A percentile compares a stretch with the other conserved stretches of the same genome.
These are phyloP conservation scores for Coreius guichenoti DNA, from an alignment of 2,797 vertebrate genomes.

Conservation along the genomic window DNA sequence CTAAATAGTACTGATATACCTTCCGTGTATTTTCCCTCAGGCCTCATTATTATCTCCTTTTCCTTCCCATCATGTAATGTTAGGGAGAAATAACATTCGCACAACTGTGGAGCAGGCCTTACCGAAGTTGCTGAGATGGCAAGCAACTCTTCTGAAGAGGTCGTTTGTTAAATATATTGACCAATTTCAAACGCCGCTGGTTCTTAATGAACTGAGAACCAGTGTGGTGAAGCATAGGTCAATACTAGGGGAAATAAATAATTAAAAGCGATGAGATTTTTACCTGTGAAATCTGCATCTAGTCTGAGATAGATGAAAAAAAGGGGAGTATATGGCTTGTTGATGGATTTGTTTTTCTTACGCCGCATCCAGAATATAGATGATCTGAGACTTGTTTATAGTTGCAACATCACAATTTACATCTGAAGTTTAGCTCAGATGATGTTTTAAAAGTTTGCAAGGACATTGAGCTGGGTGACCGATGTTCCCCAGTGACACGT, in stretches of 20 bases:
- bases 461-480: not conserved
- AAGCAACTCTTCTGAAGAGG: conserved; percentile 63
- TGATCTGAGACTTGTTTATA: conserved; percentile 44
- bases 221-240: conserved; percentile 72
- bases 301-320: conserved; percentile 65
- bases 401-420: conserved; percentile 36
- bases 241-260: conserved; percentile 73
- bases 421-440: not conserved
- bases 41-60: conserved; percentile 17
- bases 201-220: conserved; percentile 77
- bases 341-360: conserved; percentile 50
- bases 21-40: not conserved
- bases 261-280: conserved; percentile 79
- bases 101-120: conserved; percentile 26
- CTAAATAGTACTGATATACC: not conserved
- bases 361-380: conserved; percentile 35
- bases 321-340: conserved; percentile 48
- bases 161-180: conserved; percentile 74
- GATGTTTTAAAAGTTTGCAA: conserved; percentile 31
- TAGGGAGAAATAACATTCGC: conserved; percentile 27
- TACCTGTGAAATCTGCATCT: conserved; percentile 73
- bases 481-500: conserved; percentile 17
- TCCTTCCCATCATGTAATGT: not conserved
- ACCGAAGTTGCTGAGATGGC: conserved; percentile 68
- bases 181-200: conserved; percentile 68